These are phyloP conservation scores for Anthopleura sola DNA, from an alignment of 64 coral and sea anemone species.

Conservation along the genomic window DNA sequence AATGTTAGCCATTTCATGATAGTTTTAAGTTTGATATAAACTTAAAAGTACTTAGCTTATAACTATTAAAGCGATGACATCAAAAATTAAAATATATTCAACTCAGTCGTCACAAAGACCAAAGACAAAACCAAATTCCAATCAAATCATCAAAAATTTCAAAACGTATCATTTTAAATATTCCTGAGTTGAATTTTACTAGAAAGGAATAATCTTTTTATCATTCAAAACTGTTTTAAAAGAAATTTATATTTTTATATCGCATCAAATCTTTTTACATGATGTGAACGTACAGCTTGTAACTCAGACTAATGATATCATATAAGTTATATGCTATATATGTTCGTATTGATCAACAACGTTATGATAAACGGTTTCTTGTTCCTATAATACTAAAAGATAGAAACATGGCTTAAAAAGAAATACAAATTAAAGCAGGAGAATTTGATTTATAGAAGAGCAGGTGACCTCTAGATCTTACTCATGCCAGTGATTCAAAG, in stretches of 20 bases:
- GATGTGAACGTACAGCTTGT: too few species aligned
- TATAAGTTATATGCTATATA: neutral
- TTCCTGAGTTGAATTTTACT: too few species aligned
- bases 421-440: neutral
- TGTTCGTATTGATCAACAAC: neutral
- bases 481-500: neutral
- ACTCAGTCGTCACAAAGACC: neutral
- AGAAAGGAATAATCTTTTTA: too few species aligned
- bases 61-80: neutral
- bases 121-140: neutral
- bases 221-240: too few species aligned
- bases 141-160: neutral
- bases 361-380: neutral
- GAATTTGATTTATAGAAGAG: neutral
- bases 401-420: neutral
- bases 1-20: too few species aligned
- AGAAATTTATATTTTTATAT: too few species aligned
- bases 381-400: neutral
- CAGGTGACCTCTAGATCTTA: constrained; percentile 9
- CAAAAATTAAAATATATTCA: neutral
- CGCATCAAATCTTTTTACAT: too few species aligned
- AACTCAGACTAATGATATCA: neutral
- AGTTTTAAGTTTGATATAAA: too few species aligned
- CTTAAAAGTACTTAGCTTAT: neutral
- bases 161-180: neutral